These are phyloP conservation scores for Araneus ventricosus DNA, from an alignment of 1,140 invertebrate genomes.

Conservation along the genomic window DNA sequence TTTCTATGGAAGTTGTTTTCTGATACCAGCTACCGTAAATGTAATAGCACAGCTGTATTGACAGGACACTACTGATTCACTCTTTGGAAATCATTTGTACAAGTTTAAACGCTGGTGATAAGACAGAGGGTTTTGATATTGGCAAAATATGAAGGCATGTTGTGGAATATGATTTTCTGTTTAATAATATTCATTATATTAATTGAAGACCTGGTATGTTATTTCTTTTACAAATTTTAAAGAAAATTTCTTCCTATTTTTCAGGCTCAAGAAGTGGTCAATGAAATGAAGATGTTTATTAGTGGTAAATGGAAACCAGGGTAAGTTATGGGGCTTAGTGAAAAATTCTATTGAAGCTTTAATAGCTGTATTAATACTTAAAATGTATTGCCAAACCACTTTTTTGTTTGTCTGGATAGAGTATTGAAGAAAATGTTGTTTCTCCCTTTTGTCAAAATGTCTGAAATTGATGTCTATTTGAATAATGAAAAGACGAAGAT, in stretches of 20 bases:
- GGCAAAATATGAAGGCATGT: background rate
- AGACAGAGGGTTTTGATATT: background rate
- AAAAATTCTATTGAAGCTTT: too few relatives aligned
- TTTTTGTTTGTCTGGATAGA: too few relatives aligned
- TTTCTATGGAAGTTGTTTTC: background rate
- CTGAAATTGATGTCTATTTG: too few relatives aligned
- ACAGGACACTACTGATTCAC: background rate
- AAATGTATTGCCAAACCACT: too few relatives aligned
- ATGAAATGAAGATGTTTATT: constrained; percentile 90
- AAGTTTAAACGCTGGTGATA: background rate
- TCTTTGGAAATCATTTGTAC: background rate
- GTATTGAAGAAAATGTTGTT: too few relatives aligned
- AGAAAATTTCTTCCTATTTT: background rate
- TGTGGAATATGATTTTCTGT: background rate
- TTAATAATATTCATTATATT: background rate
- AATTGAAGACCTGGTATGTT: background rate
- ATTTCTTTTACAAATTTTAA: background rate
- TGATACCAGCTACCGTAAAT: background rate
- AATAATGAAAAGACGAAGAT: too few relatives aligned
- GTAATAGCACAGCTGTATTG: background rate
- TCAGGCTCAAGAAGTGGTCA: constrained; percentile 91
- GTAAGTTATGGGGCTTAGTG: constrained; percentile 9
- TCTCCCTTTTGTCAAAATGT: too few relatives aligned
- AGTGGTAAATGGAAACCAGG: constrained; percentile 83
- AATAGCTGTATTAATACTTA: too few relatives aligned